Conservation (phyloP, 2,888 invertebrate genomes). For the Cataglyphis livida region DNA sequence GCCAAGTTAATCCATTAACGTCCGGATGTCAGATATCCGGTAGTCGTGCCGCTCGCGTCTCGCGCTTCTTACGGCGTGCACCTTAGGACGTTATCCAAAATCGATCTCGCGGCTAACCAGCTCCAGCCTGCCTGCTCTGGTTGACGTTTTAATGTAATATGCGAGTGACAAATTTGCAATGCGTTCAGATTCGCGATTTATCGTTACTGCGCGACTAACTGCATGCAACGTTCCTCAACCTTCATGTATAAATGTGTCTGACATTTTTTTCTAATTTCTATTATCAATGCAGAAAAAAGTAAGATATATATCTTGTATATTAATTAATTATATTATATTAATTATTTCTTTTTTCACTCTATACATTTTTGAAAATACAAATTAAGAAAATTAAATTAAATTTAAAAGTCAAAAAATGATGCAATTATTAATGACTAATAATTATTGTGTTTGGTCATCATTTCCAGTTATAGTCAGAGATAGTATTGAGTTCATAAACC, state of each 20-base stretch:
- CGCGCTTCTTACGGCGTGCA: slow-evolving; percentile 5
- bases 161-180: slow-evolving; percentile 46
- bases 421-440: not conserved
- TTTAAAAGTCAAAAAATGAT: not conserved
- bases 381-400: not conserved
- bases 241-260: not conserved
- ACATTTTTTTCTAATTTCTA: not conserved
- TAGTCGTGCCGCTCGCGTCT: not conserved
- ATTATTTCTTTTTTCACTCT: not conserved
- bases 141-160: slow-evolving; percentile 52
- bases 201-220: slow-evolving; percentile 16
- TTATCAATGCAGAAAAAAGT: slow-evolving; percentile 5
- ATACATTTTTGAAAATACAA: not conserved
- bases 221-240: not conserved
- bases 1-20: slow-evolving; percentile 55
- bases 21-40: slow-evolving; percentile 45
- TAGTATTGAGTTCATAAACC: slow-evolving; percentile 5
- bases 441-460: not conserved
- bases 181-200: slow-evolving; percentile 40
- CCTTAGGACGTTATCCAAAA: slow-evolving; percentile 50
- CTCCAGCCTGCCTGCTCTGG: slow-evolving; percentile 24
- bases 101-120: slow-evolving; percentile 51
- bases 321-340: not conserved
- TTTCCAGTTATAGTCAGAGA: slow-evolving; percentile 10
- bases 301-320: not conserved